Evolutionary conservation across 1,140 invertebrate species (phyloP), one percentile per base, ranked within the genome.

Genomic region (Phocides pigmalion): DNA sequence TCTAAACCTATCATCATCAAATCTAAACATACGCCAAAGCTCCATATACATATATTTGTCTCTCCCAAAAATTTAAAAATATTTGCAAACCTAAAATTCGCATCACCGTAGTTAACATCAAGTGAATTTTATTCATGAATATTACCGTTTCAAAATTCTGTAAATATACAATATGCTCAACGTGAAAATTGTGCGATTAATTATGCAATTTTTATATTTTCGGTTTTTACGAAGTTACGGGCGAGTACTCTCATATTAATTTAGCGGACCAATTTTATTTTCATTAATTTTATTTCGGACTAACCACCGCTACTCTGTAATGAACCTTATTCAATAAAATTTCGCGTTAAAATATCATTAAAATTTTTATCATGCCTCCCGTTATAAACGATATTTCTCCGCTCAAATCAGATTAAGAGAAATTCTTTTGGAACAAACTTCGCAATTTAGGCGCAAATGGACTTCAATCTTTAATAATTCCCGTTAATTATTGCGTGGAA

Each of bases 381-480:
- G 16, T 61, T 61, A 37, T 61, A 47, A 61, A 61, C 56, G 56
- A 61, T 61, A 49, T 61, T 61, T 61, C 37, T 41, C 19, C 44
- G 58, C 39, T 49, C 44, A 50, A 61, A 61, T 61, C 42, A 59
- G 63, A 65, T 59, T 65, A 65, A 42, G 53, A 41, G 32, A 32
- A 65, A 50, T 64, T 65, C 44, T 46, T 49, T 35, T 49, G 9
- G 32, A 65, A 65, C 54, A 65, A 65, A 65, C 63, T 65, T 65
- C 15, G 44, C 32, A 61, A 61, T 61, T 61, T 61, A 17, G 15
- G 44, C 44, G 54, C 17, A 65, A 62, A 44, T 65, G 46, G 44
- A 32, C 42, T 56, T 64, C 42, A 42, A 62, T 61, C 50, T 50
- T 63, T 53, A n/a, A n/a, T n/a, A n/a, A 66, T 66, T 42, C 16